Evolutionary conservation across 2,888 invertebrate species (phyloP).

Genomic region (Chloroclystis v-ata): DNA sequence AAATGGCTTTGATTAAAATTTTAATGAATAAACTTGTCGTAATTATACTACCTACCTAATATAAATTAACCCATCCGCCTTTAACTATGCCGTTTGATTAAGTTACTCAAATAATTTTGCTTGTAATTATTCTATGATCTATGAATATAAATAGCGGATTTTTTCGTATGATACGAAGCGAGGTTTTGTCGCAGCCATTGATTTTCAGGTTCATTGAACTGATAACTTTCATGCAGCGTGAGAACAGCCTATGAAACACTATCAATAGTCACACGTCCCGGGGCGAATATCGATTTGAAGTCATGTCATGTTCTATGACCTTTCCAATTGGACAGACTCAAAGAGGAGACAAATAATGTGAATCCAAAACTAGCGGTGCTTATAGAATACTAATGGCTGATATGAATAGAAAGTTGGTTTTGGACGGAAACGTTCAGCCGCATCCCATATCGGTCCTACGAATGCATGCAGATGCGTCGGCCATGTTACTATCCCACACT

Average conservation of each 20-base stretch:
- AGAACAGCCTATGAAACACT: conserved; percentile 23
- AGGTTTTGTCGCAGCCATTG: conserved; percentile 25
- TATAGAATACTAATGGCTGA: conserved; percentile 21
- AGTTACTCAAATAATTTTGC: conserved; percentile 23
- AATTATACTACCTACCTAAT: conserved; percentile 32
- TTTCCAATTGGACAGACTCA: conserved; percentile 8
- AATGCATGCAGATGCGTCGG: conserved; percentile 70
- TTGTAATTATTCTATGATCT: conserved; percentile 18
- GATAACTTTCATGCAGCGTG: conserved; percentile 29
- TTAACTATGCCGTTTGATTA: conserved; percentile 20
- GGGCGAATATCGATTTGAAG: conserved; percentile 19
- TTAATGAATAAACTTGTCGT: conserved; percentile 28
- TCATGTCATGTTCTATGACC: conserved; percentile 19
- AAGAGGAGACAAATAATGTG: conserved; percentile 1
- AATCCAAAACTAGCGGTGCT: conserved; percentile 9
- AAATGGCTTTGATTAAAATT: conserved; percentile 25
- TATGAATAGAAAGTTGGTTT: conserved; percentile 33
- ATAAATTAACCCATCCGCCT: conserved; percentile 29
- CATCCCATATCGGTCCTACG: conserved; percentile 42
- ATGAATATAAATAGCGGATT: conserved; percentile 14
- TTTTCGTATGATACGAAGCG: conserved; percentile 20
- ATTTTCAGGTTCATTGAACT: conserved; percentile 38
- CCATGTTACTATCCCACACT: conserved; percentile 61
- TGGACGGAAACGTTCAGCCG: conserved; percentile 35
- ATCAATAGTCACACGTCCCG: conserved; percentile 21